phyloP scores from a whole-genome alignment of 2,888 invertebrate genomes.

The Napeogenes sylphis region DNA sequence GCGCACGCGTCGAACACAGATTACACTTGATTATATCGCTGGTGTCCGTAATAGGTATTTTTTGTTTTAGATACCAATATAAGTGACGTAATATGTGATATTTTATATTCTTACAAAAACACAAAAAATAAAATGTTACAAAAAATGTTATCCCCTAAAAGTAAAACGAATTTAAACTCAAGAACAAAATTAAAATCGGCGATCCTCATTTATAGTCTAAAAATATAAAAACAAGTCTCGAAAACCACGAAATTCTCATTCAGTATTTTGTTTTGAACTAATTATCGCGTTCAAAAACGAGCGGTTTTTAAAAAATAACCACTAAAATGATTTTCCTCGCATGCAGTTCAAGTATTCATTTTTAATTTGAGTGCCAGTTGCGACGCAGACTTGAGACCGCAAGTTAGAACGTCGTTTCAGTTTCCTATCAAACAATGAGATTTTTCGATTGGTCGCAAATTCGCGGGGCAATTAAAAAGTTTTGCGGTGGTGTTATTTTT shows the following conservation, averaged over 20 bases:
- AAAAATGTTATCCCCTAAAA: too few relatives aligned
- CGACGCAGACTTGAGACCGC: conserved; percentile 52
- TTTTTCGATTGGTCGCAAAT: conserved; percentile 66
- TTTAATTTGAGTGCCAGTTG: conserved; percentile 45
- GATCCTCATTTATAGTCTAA: neutral
- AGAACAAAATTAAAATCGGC: neutral
- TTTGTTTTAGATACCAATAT: neutral
- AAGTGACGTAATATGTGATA: too few relatives aligned
- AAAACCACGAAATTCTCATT: conserved; percentile 7
- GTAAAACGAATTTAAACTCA: neutral
- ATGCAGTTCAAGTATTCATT: conserved; percentile 50
- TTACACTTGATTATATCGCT: conserved; percentile 3
- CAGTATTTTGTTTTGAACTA: conserved; percentile 25
- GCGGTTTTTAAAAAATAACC: conserved; percentile 21
- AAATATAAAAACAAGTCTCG: conserved; percentile 6
- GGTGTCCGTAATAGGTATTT: neutral
- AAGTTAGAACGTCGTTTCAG: conserved; percentile 45
- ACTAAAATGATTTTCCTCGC: conserved; percentile 38
- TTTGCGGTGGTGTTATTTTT: conserved; percentile 41
- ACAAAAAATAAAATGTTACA: too few relatives aligned
- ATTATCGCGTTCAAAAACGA: conserved; percentile 23
- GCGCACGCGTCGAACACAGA: conserved; percentile 50
- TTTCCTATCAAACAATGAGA: conserved; percentile 65
- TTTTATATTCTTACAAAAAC: too few relatives aligned
- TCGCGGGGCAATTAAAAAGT: conserved; percentile 72